Evolutionary conservation across 2,797 vertebrate genomes (phyloP).

Genomic region (Euphonia xanthogaster): DNA sequence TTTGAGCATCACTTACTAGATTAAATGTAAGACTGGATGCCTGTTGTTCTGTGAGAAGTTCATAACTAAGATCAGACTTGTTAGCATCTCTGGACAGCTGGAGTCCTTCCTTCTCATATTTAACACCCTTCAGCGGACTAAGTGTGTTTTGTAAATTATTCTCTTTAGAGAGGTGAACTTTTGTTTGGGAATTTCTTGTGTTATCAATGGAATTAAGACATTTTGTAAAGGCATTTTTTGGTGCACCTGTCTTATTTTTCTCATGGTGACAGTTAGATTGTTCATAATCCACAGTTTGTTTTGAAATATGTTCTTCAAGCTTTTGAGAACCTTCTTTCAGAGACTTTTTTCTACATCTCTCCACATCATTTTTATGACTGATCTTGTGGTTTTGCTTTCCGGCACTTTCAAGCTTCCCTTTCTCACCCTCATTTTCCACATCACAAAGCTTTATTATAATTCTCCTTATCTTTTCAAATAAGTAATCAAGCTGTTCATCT

Average conservation of each 20-base stretch:
- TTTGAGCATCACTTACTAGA: constrained; percentile 93
- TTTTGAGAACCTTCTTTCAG: constrained; percentile 48
- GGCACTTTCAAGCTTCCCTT: constrained; percentile 50
- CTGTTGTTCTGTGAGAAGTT: constrained; percentile 91
- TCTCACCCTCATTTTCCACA: constrained; percentile 55
- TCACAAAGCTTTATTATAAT: constrained; percentile 79
- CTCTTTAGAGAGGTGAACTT: constrained; percentile 45
- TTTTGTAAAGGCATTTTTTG: constrained; percentile 51
- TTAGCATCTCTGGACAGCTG: constrained; percentile 64
- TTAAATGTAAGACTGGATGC: constrained; percentile 93
- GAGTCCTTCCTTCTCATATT: constrained; percentile 44
- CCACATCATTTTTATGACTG: constrained; percentile 36
- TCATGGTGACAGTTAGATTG: constrained; percentile 27
- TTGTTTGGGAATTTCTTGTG: constrained; percentile 47
- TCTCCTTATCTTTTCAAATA: constrained; percentile 85
- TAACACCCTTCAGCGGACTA: constrained; percentile 19
- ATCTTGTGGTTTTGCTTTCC: constrained; percentile 46
- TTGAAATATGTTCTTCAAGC: constrained; percentile 33
- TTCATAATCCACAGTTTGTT: constrained; percentile 33
- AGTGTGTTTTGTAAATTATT: background rate
- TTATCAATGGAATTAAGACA: constrained; percentile 61
- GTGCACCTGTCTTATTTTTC: constrained; percentile 26
- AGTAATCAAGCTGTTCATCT: constrained; percentile 89
- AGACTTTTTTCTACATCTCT: constrained; percentile 52
- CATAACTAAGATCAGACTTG: constrained; percentile 83